phyloP scores from a whole-genome alignment of 1,140 invertebrate species.

The Vanessa atalanta region DNA sequence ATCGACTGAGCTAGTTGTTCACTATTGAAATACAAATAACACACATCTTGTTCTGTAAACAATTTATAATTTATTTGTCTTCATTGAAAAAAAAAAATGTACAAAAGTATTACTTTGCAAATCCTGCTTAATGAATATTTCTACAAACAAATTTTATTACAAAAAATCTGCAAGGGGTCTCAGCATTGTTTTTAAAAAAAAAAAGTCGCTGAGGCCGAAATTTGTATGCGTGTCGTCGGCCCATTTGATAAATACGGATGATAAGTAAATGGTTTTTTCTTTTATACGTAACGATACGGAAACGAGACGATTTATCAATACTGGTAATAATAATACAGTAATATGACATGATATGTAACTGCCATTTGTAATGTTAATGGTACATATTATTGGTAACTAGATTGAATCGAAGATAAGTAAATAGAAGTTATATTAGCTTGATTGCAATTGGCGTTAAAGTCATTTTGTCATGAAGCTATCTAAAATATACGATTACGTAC shows the following conservation, averaged over 20 bases:
- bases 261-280: slow-evolving; percentile 7
- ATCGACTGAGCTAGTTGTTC: too few relatives aligned
- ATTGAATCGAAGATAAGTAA: too few relatives aligned
- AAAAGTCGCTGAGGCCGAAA: slow-evolving; percentile 24
- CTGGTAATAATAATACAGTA: background rate
- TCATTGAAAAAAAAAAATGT: background rate
- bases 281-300: background rate
- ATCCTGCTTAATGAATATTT: background rate
- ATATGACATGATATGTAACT: background rate
- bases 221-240: slow-evolving; percentile 41
- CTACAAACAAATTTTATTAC: background rate
- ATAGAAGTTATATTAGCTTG: too few relatives aligned
- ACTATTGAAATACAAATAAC: too few relatives aligned
- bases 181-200: slow-evolving; percentile 24
- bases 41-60: too few relatives aligned
- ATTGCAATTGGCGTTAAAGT: too few relatives aligned
- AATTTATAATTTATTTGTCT: too few relatives aligned
- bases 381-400: background rate
- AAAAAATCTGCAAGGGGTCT: background rate
- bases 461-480: too few relatives aligned
- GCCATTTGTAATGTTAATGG: background rate
- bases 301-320: background rate
- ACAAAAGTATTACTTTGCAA: background rate
- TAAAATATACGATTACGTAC: too few relatives aligned
- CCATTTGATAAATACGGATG: slow-evolving; percentile 14